These are phyloP conservation scores for Xenopus petersii DNA, from an alignment of 2,797 vertebrate species.

Conservation along the genomic window DNA sequence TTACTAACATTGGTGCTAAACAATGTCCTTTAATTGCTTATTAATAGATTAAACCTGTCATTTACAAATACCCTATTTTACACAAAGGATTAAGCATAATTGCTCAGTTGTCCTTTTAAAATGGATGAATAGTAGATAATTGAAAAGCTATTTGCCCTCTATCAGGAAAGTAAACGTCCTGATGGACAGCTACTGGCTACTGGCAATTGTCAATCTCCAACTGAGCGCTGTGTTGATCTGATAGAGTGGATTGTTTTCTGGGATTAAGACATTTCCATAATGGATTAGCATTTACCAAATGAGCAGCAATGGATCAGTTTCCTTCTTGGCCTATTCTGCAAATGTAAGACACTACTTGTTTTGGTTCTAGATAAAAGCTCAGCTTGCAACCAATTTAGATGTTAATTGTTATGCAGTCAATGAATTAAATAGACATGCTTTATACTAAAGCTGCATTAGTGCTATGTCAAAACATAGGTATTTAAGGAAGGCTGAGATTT, in stretches of 20 bases:
- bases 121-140: conserved; percentile 3
- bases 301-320: conserved; percentile 27
- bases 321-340: conserved; percentile 17
- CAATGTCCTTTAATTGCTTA: not conserved
- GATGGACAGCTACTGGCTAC: conserved; percentile 7
- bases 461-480: not conserved
- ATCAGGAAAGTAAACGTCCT: conserved; percentile 17
- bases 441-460: not conserved
- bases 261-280: conserved; percentile 43
- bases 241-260: conserved; percentile 10
- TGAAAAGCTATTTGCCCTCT: not conserved
- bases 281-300: conserved; percentile 41
- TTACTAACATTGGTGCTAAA: too few relatives aligned
- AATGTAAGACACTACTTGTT: conserved; percentile 22
- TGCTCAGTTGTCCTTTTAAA: conserved; percentile 2
- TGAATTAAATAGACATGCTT: not conserved
- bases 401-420: conserved; percentile 31
- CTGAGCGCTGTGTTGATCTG: conserved; percentile 16
- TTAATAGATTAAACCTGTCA: not conserved
- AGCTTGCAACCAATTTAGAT: conserved; percentile 38
- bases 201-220: conserved; percentile 17
- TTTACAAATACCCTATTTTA: not conserved
- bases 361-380: conserved; percentile 32
- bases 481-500: too few relatives aligned
- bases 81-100: conserved; percentile 11